Base-by-base conservation (phyloP, 2,797 vertebrate genomes). In the Streptopelia turtur region DNA sequence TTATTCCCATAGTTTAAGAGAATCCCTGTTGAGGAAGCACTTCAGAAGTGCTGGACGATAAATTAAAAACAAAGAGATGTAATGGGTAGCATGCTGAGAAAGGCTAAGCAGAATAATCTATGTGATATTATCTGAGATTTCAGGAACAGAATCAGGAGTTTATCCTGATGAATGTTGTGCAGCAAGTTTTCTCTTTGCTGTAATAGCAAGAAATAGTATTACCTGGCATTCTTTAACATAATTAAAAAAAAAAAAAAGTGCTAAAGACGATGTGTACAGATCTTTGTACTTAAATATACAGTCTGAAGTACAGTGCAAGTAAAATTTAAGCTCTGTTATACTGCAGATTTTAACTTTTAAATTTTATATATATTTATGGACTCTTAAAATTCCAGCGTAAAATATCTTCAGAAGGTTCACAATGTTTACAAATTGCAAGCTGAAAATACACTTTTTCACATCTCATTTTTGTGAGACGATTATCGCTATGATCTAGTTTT, bases 21-120 rank as follows among this genome's bases (percentile, higher is more conserved):
- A 69, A 95, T 92, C 77, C 90, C 93, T 80, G 52, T 65, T 31
- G 91, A 86, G 95, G 92, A 68, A 94, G 87, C 87, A 70, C 50
- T 75, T 93, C 83, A 88, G 59, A 75, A 74, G 59, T 37, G 60
- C 56, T 31, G 83, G 81, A 82, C 90, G 94, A 81, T 96, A 96
- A 96, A 97, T 97, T 96, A 96, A 94, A 93, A 95, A 57, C 85
- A 89, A 92, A 95, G 79, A 74, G 49, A 91, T 28, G 4, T 69
- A 92, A 93, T 43, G 82, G 81, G 88, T 50, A 92, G 69, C 74
- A 90, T 21, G 81, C 87, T 47, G 57, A 86, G 87, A 82, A 57
- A 71, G 71, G 69, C 94, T 75, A 93, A 96, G 86, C 82, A 95
- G 71, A 93, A 96, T 86, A 85, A 91, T 89, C 80, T 59, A 7